Evolutionary conservation across 1,140 invertebrate genomes (phyloP).

Genomic region (Zophobas morio): DNA sequence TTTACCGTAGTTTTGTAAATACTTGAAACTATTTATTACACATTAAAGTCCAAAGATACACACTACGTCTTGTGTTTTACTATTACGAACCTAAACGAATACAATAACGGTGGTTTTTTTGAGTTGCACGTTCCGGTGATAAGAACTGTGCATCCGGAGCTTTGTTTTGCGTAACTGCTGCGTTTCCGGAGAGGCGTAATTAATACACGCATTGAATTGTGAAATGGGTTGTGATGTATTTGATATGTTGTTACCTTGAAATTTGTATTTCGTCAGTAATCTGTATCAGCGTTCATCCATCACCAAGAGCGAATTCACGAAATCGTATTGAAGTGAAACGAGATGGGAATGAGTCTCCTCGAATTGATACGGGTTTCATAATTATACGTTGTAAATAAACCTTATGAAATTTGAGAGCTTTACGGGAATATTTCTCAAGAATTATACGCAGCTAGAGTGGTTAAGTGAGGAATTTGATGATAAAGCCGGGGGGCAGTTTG

Average conservation of each 20-base stretch:
- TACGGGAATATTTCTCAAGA: not conserved
- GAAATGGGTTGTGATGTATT: not conserved
- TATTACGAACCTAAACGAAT: not conserved
- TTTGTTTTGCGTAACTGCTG: not conserved
- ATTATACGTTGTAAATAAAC: slow-evolving; percentile 9
- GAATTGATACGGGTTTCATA: not conserved
- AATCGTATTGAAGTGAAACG: not conserved
- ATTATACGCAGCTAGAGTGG: not conserved
- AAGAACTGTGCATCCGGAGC: not conserved
- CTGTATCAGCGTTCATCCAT: slow-evolving; percentile 2
- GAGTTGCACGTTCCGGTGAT: no score
- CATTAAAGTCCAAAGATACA: slow-evolving; percentile 34
- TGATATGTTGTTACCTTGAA: not conserved
- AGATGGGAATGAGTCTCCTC: not conserved
- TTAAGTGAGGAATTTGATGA: no score
- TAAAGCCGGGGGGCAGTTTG: no score
- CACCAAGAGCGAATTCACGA: slow-evolving; percentile 8
- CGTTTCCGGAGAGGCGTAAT: not conserved
- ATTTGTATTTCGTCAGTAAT: slow-evolving; percentile 3
- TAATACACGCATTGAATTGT: not conserved
- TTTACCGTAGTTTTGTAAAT: slow-evolving; percentile 19
- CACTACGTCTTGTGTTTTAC: slow-evolving; percentile 4
- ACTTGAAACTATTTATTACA: slow-evolving; percentile 24
- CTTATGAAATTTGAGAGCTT: not conserved
- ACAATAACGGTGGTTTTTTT: no score